Evolutionary conservation across 1,140 invertebrate species (phyloP).

Genomic region (Pseudomyrmex cubaensis): DNA sequence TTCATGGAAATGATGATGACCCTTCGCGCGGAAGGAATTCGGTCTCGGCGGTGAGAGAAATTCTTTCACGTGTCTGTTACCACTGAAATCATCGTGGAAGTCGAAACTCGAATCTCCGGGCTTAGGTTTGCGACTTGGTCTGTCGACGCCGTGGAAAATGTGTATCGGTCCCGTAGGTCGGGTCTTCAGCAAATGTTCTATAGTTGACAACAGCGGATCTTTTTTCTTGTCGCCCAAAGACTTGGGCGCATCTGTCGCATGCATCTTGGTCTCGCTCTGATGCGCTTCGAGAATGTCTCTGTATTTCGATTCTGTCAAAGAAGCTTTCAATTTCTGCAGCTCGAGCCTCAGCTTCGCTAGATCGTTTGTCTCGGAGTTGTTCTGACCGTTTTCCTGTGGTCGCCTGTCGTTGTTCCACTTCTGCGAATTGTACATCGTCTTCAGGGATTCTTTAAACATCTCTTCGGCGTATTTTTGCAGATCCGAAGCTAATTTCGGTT

Average conservation of each 20-base stretch:
- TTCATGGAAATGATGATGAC: constrained; percentile 73
- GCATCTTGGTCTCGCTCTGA: constrained; percentile 80
- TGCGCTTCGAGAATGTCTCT: constrained; percentile 80
- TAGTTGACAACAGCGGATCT: constrained; percentile 73
- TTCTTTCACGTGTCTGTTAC: constrained; percentile 72
- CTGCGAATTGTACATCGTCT: constrained; percentile 83
- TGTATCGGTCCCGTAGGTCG: constrained; percentile 64
- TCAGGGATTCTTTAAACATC: constrained; percentile 83
- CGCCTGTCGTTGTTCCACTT: constrained; percentile 83
- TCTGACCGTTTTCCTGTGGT: constrained; percentile 64
- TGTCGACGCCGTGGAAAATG: constrained; percentile 59
- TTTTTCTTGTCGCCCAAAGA: constrained; percentile 63
- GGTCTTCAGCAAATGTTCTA: constrained; percentile 79
- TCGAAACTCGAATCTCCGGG: constrained; percentile 40
- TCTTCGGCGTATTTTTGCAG: constrained; percentile 82
- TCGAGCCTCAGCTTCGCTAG: constrained; percentile 78
- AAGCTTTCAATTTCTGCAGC: constrained; percentile 75
- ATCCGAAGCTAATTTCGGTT: constrained; percentile 80
- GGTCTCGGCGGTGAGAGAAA: constrained; percentile 80
- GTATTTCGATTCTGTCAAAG: constrained; percentile 68
- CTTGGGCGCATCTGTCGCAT: constrained; percentile 67
- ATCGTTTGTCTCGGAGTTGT: constrained; percentile 71
- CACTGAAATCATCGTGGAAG: constrained; percentile 59
- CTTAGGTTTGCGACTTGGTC: constrained; percentile 49
- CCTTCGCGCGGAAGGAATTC: constrained; percentile 77